These are phyloP conservation scores for Malacoraja senta DNA, from an alignment of 2,797 vertebrate genomes.

Conservation along the genomic window DNA sequence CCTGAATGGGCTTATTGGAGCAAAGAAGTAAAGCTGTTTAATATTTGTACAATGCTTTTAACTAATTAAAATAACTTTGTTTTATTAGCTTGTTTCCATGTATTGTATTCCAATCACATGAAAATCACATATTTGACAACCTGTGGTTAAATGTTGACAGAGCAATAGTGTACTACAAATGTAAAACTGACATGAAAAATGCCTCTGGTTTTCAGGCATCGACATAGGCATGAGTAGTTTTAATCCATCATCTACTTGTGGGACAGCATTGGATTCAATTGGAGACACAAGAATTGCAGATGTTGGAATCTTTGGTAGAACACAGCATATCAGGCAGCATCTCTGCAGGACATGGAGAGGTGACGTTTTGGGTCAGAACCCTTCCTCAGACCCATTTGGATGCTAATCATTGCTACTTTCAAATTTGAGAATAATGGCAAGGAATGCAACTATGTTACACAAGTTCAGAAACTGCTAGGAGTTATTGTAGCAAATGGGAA, in stretches of 20 bases:
- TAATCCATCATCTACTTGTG: not conserved
- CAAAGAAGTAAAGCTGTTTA: not conserved
- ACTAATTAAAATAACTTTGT: not conserved
- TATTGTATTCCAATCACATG: not conserved
- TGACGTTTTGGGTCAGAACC: no score
- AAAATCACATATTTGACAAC: not conserved
- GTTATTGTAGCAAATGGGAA: not conserved
- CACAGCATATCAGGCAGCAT: no score
- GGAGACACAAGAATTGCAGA: no score
- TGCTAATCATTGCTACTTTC: not conserved
- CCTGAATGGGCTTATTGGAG: not conserved
- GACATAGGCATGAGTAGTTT: not conserved
- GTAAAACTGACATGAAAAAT: not conserved
- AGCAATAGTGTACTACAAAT: not conserved
- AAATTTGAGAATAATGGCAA: not conserved
- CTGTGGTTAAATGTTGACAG: not conserved
- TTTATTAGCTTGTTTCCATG: not conserved
- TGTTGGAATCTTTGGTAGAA: no score
- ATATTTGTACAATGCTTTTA: not conserved
- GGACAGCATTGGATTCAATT: not conserved
- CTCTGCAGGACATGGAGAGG: no score
- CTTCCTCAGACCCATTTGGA: not conserved
- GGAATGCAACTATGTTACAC: not conserved
- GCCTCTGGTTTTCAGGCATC: no score
- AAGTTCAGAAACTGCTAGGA: not conserved